Percentiles rank a stretch among this genome's conserved stretches.
Evolutionary conservation across 2,797 vertebrate species (phyloP).

Genomic region (Catharus ustulatus): DNA sequence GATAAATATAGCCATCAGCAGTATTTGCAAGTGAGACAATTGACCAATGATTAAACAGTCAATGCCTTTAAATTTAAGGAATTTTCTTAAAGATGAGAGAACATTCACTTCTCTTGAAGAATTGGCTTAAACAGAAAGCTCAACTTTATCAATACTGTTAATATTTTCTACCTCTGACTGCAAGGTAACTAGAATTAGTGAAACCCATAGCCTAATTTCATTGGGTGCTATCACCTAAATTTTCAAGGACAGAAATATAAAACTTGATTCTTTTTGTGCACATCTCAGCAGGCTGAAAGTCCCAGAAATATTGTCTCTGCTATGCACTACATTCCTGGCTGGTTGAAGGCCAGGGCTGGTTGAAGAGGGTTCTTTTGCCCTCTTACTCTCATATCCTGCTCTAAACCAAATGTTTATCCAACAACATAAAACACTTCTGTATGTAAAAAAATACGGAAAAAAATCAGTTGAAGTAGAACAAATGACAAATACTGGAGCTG

Average conservation of each 20-base stretch:
- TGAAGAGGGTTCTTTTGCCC: background rate
- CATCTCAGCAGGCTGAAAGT: background rate
- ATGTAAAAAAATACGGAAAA: background rate
- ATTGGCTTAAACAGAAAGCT: background rate
- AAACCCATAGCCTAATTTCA: background rate
- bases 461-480: background rate
- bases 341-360: background rate
- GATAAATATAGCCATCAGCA: background rate
- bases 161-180: background rate
- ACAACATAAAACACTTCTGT: background rate
- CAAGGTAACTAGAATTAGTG: background rate
- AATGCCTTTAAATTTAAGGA: background rate
- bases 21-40: background rate
- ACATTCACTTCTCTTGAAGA: background rate
- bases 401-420: background rate
- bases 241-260: background rate
- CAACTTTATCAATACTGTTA: background rate
- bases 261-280: background rate
- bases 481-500: background rate
- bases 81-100: background rate
- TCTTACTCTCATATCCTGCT: background rate
- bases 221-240: background rate
- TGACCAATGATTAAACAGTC: slow-evolving; percentile 23
- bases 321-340: background rate
- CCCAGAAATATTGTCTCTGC: background rate